Percentiles rank a stretch among this genome's conserved stretches.
These are phyloP conservation scores for Solenopsis fugax DNA, from an alignment of 1,140 invertebrate species.

Conservation along the genomic window DNA sequence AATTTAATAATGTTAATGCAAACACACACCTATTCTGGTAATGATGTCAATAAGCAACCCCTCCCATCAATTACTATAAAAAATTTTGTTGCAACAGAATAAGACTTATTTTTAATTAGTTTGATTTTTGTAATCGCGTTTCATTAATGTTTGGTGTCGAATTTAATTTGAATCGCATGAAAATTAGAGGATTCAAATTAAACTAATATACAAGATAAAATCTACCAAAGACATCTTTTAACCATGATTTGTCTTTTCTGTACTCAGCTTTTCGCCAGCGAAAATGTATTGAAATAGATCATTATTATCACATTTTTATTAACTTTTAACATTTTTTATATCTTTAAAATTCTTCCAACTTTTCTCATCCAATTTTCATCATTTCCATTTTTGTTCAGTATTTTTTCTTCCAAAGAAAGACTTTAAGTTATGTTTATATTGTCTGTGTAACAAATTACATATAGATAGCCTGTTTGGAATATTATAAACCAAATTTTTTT, in stretches of 20 bases:
- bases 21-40: too few relatives aligned
- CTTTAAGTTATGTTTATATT: not conserved
- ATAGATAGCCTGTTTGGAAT: not conserved
- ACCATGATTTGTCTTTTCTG: not conserved
- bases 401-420: not conserved
- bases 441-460: not conserved
- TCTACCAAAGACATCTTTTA: not conserved
- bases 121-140: too few relatives aligned
- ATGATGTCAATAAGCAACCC: too few relatives aligned
- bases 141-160: too few relatives aligned
- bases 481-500: constrained; percentile 12
- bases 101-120: too few relatives aligned
- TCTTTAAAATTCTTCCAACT: not conserved
- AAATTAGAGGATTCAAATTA: too few relatives aligned
- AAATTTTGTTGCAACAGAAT: too few relatives aligned
- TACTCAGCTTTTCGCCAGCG: not conserved
- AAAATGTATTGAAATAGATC: not conserved
- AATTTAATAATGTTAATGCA: too few relatives aligned
- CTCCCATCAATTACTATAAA: too few relatives aligned
- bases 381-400: not conserved
- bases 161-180: too few relatives aligned
- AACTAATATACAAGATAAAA: not conserved
- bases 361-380: not conserved
- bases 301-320: not conserved
- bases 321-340: not conserved